These are phyloP conservation scores for Psittacula derbiana DNA, from an alignment of 2,797 vertebrate genomes.

Conservation along the genomic window DNA sequence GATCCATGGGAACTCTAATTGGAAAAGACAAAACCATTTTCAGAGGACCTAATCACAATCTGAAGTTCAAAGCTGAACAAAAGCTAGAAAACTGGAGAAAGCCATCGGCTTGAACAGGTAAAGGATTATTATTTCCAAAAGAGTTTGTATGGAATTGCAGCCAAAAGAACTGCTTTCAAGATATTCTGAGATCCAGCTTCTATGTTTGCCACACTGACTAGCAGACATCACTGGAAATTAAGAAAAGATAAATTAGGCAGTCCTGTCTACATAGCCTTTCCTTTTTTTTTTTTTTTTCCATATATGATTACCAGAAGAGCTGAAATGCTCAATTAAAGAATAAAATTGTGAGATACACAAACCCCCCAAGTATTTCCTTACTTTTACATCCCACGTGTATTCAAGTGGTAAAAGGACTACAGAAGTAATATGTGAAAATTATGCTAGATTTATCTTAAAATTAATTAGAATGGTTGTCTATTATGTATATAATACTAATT, in stretches of 20 bases:
- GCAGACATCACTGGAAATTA: background rate
- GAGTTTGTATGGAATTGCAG: background rate
- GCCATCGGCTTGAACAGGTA: background rate
- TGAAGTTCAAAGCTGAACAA: background rate
- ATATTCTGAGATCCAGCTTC: background rate
- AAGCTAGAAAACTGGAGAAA: background rate
- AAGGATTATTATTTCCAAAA: background rate
- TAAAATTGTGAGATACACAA: background rate
- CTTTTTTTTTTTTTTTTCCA: background rate
- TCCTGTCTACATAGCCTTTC: background rate
- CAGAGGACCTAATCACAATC: background rate
- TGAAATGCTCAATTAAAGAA: background rate
- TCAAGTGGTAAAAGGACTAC: background rate
- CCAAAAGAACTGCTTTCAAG: background rate
- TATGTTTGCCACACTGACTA: background rate
- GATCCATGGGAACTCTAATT: background rate
- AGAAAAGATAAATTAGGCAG: background rate
- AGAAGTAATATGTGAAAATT: background rate
- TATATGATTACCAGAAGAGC: background rate
- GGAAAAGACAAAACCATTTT: background rate
- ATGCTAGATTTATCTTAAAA: background rate
- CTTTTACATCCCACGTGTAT: background rate
- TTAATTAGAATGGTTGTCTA: background rate
- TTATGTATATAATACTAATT: background rate
- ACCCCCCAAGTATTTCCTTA: background rate